Base-by-base conservation (phyloP, 2,797 vertebrate species). In the Aulostomus chinensis region DNA sequence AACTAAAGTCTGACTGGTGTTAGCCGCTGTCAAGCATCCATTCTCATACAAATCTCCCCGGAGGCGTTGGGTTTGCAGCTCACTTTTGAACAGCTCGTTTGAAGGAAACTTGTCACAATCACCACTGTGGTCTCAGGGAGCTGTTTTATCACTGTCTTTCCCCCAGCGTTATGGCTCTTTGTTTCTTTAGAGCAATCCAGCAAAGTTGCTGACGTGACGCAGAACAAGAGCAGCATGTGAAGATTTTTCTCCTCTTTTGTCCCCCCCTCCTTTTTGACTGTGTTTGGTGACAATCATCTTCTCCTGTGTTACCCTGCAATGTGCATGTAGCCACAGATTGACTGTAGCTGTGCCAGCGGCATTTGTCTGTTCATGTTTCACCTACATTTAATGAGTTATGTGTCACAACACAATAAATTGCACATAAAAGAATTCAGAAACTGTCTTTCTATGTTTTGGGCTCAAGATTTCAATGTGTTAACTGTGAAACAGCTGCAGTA, bases 1-100 rank as follows among this genome's bases (percentile, higher is more conserved):
- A 77, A 83, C 74, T 71, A 57, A 83, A 72, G 64, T 74, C 48
- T 52, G 57, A 62, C 69, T 64, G 47, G 25, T 35, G 35, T 50
- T 57, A 6, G 58, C 67, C 9, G 29, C 48, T 76, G 47, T 71
- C 58, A 64, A 73, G 50, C 56, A 79, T 73, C 63, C 63, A 41
- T 67, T 70, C 56, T 84, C 69, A 73, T 70, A 58, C 50, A 64
- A 58, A 57, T 53, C 32, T 77, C 68, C 59, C 78, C 45, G 32
- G 52, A 81, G 76, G 64, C 54, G 73, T 59, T 38, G 42, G 53
- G 64, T 59, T 49, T 67, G 55, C 55, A 36, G 50, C 50, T 65
- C 50, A 62, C 54, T 59, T 72, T 24, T 55, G 34, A 58, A 40
- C 26, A 36, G 52, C 54, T 57, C 21, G 50, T 73, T 61, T 62